Conservation (phyloP, 2,888 invertebrate species). For the Cybosia mesomella region DNA sequence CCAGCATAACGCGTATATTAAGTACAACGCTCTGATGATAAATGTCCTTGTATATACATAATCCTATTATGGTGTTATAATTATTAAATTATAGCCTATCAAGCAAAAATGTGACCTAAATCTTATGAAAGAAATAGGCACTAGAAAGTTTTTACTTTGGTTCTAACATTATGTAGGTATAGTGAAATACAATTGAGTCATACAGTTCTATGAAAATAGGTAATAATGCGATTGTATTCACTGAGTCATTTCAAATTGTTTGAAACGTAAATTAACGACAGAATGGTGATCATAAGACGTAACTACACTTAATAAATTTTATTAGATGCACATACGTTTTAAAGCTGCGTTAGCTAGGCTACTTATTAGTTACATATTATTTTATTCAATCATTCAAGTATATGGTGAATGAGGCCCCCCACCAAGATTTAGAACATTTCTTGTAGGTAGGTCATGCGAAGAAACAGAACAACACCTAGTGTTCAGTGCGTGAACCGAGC, state of each 20-base stretch:
- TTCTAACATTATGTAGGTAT: not conserved
- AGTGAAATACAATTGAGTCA: constrained; percentile 30
- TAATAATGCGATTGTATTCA: constrained; percentile 23
- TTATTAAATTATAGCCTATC: constrained; percentile 37
- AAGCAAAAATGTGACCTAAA: not conserved
- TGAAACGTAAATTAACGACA: constrained; percentile 21
- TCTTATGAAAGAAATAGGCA: not conserved
- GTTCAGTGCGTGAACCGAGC: too few relatives aligned
- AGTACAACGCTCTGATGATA: not conserved
- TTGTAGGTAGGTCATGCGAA: too few relatives aligned
- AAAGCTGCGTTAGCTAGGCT: not conserved
- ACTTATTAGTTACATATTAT: too few relatives aligned
- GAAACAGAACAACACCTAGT: too few relatives aligned
- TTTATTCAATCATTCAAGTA: too few relatives aligned
- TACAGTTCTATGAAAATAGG: constrained; percentile 24
- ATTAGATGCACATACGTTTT: not conserved
- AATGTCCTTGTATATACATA: constrained; percentile 12
- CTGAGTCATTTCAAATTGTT: constrained; percentile 34
- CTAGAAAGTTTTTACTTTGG: not conserved
- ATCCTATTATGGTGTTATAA: constrained; percentile 39
- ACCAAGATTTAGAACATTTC: too few relatives aligned
- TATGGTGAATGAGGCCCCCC: too few relatives aligned
- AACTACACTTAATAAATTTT: not conserved
- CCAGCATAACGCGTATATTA: not conserved
- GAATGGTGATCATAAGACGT: not conserved